Evolutionary conservation across 2,113 vertebrate genomes (phyloP), one percentile per base, ranked within the genome.

Genomic region (Mystacornis crossleyi): DNA sequence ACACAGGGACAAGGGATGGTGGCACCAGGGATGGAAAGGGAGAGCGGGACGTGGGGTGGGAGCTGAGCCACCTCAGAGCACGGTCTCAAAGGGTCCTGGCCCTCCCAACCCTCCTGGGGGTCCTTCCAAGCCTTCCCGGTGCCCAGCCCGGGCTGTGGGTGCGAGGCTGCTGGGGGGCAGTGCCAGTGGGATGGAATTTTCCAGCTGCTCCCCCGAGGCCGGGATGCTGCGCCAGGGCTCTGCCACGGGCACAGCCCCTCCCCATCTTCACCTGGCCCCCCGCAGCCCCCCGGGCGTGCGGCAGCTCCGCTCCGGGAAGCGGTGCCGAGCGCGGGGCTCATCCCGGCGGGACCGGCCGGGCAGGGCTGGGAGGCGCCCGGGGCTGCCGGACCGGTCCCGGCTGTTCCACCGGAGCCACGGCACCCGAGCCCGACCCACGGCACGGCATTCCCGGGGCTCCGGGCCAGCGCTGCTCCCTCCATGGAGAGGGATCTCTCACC

Each of bases 351-450:
- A 92, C 93, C 36, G 18, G 93, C 85, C 7, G 1, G 48, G 81
- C 89, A 47, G 88, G 91, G 50, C 65, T 36, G 58, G 69, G 54
- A 81, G 69, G 87, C 1, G 1, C 16, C 54, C 17, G 14, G 77
- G 12, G 66, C 66, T 71, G 50, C 82, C 79, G 34, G 79, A 90
- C 92, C 57, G 65, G 86, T 92, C 91, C 5, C 28, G 91, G 89
- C 89, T 92, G 86, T 94, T 86, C 86, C 34, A 14, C 67, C 3
- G 19, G 73, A 57, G 14, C 38, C 72, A 38, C 43, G 7, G 81
- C 53, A 25, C 79, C n/a, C n/a, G n/a, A n/a, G 14, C 67, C 73
- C 25, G 42, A 60, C 19, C 38, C 72, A 38, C 43, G 7, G 81
- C 53, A 25, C 79, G 13, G 54, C 86, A 43, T 15, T 50, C 78